Base-by-base conservation (phyloP, 2,113 vertebrate genomes). In the Seriola rivoliana region DNA sequence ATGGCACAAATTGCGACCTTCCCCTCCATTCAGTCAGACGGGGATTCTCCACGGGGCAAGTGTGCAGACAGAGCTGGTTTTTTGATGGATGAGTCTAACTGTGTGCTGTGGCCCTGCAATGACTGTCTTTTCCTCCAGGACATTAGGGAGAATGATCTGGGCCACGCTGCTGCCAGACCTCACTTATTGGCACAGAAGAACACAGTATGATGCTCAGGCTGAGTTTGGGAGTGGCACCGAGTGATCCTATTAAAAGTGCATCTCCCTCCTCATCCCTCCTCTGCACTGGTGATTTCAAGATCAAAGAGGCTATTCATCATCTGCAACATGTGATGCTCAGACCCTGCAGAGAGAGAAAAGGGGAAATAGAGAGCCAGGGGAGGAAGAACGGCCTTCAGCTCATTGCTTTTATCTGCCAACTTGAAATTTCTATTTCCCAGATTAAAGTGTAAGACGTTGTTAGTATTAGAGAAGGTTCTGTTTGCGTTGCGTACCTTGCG, bases 291-390 rank as follows among this genome's bases (percentile, higher is more conserved):
- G 82, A 76, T 87, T 82, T 82, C 19, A 42, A 60, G 68, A 93
- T 93, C 86, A 91, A 89, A 92, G 88, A 86, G 74, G 78, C 86
- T 75, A 77, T 89, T 92, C 76, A 89, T 92, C 88, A 87, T 86
- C 76, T 71, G 69, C 63, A 86, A 80, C 87, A 80, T 89, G 75
- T 85, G 86, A 88, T 65, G 71, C 68, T 65, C 81, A 71, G 88
- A 65, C 76, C 80, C 69, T 54, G 62, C 58, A 81, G 29, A 60
- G 52, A 71, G 71, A 55, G 34, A 57, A 25, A 16, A 17, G 44
- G 50, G 57, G 64, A 38, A 13, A 44, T 44, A 8, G 36, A 38
- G 50, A 54, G 36, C n/a, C 7, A 38, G 57, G n/a, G 36, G 63
- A 78, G 52, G 52, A 36, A 62, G 57, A 85, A 67, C 36, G 68